Evolutionary conservation across 2,797 vertebrate genomes (phyloP).

Genomic region (Dipus sagitta): DNA sequence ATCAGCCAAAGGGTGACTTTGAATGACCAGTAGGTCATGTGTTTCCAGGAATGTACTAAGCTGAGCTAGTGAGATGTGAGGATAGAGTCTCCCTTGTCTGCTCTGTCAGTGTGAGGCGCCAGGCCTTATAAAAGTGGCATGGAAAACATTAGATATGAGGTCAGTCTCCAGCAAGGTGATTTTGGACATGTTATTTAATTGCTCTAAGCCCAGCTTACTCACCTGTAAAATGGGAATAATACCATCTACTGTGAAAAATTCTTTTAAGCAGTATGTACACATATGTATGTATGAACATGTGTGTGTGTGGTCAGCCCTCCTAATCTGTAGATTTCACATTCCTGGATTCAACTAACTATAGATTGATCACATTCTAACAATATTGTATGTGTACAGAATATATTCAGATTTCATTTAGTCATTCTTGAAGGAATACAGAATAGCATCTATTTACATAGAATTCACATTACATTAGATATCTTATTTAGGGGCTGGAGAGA

Average conservation of each 20-base stretch:
- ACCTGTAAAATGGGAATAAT: conserved; percentile 33
- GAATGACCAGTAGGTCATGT: background rate
- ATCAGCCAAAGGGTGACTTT: conserved; percentile 29
- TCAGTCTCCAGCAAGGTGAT: background rate
- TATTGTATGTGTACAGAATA: background rate
- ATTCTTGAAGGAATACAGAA: background rate
- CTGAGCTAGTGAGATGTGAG: background rate
- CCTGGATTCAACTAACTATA: background rate
- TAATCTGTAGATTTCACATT: background rate
- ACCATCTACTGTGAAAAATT: background rate
- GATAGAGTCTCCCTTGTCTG: background rate
- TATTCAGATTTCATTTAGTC: background rate
- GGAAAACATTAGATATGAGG: background rate
- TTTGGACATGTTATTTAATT: conserved; percentile 7
- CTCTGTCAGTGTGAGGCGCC: background rate
- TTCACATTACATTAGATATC: background rate
- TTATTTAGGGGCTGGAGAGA: no score
- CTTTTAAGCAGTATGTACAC: background rate
- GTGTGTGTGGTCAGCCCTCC: background rate
- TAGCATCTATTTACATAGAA: background rate
- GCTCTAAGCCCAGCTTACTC: background rate
- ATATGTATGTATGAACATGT: background rate
- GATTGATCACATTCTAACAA: background rate
- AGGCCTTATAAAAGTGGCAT: background rate
- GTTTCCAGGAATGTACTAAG: background rate